Percentiles rank a stretch among this genome's conserved stretches.
These are phyloP conservation scores for Agrypnus murinus DNA, from an alignment of 2,888 invertebrate genomes.

Conservation along the genomic window DNA sequence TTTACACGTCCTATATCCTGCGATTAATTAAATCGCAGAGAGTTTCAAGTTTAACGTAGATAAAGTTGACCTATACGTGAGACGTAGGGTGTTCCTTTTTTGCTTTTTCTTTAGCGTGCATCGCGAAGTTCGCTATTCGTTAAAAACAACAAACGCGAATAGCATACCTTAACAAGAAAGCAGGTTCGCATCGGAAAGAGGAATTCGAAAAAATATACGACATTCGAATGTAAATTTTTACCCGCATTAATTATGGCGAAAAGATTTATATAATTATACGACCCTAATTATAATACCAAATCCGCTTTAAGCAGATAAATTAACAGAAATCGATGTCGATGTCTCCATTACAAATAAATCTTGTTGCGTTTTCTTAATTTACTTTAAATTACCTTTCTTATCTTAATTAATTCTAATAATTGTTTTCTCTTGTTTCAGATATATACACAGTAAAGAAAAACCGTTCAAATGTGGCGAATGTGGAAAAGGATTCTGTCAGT, in stretches of 20 bases:
- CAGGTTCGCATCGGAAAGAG: constrained; percentile 22
- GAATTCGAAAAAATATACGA: constrained; percentile 28
- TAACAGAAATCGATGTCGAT: constrained; percentile 83
- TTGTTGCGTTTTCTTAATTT: neutral
- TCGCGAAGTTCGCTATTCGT: constrained; percentile 16
- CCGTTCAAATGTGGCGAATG: constrained; percentile 97
- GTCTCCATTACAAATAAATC: neutral
- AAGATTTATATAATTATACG: constrained; percentile 42
- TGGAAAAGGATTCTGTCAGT: constrained; percentile 98
- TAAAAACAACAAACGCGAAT: constrained; percentile 22
- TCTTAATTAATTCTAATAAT: no score
- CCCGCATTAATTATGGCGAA: constrained; percentile 39
- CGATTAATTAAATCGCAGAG: constrained; percentile 29
- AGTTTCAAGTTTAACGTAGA: constrained; percentile 14
- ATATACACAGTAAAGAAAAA: constrained; percentile 98
- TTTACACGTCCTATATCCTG: constrained; percentile 28
- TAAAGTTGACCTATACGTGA: constrained; percentile 23
- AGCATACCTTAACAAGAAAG: constrained; percentile 32
- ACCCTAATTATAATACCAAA: constrained; percentile 38
- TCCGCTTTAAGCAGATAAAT: constrained; percentile 86
- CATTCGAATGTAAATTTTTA: constrained; percentile 44
- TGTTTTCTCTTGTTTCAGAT: constrained; percentile 78
- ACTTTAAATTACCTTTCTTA: neutral
- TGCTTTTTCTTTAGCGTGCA: constrained; percentile 25
- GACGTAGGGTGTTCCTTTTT: constrained; percentile 31